phyloP scores from a whole-genome alignment of 2,888 invertebrate species.

The Heliconius cydno region DNA sequence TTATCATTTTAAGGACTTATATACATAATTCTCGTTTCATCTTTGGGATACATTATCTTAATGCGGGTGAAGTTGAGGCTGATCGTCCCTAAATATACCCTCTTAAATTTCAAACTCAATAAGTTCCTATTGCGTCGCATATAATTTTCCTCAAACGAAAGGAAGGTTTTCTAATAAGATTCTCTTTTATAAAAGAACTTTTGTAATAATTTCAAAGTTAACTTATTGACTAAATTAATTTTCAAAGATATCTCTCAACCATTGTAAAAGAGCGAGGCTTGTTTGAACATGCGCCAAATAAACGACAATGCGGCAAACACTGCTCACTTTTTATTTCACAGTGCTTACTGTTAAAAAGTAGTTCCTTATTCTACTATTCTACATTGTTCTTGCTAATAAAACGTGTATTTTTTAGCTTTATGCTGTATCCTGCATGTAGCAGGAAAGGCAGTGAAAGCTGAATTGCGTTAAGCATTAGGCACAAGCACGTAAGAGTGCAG shows the following conservation, averaged over 20 bases:
- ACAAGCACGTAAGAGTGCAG: no score
- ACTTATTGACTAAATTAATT: conserved; percentile 29
- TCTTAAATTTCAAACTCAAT: conserved; percentile 24
- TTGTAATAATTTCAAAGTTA: conserved; percentile 14
- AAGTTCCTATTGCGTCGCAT: conserved; percentile 11
- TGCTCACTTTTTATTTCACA: neutral
- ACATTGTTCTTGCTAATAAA: neutral
- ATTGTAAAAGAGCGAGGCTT: neutral
- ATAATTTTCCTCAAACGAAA: conserved; percentile 2
- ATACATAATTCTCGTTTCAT: neutral
- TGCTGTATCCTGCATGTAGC: no score
- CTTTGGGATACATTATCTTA: conserved; percentile 2
- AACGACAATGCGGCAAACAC: conserved; percentile 12
- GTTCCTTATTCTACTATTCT: neutral
- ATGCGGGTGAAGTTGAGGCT: conserved; percentile 25
- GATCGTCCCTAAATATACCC: conserved; percentile 9
- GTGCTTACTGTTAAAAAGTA: neutral
- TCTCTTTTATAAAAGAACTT: conserved; percentile 6
- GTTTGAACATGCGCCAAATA: conserved; percentile 1
- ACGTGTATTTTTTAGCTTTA: no score
- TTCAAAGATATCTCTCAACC: conserved; percentile 16
- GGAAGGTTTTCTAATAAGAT: conserved; percentile 14
- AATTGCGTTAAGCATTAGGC: no score
- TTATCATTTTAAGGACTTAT: neutral
- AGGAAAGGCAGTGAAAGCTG: no score